phyloP scores from a whole-genome alignment of 2,113 vertebrate species.

The Phoxinus phoxinus region DNA sequence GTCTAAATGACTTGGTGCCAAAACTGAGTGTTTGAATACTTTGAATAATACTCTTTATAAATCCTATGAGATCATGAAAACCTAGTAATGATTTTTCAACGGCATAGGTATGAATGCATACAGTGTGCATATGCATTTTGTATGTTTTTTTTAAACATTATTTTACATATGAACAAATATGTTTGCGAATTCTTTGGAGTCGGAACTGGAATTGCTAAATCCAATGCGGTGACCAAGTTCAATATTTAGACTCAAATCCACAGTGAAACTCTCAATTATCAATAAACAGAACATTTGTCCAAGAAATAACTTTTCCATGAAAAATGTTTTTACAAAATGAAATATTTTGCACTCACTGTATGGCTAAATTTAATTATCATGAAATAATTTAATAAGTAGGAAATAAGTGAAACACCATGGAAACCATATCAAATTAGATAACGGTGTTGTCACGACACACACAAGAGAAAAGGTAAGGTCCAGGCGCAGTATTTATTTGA shows the following conservation, averaged over 20 bases:
- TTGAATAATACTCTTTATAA: not conserved
- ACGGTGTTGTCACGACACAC: too few species aligned
- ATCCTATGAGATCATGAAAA: not conserved
- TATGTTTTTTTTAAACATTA: not conserved
- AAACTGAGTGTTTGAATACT: not conserved
- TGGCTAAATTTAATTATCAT: not conserved
- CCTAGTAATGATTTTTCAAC: not conserved
- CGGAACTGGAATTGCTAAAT: not conserved
- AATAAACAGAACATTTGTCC: not conserved
- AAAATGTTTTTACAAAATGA: not conserved
- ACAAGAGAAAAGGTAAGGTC: too few species aligned
- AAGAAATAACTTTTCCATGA: not conserved
- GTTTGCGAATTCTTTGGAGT: not conserved
- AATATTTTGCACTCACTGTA: not conserved
- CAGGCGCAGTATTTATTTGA: too few species aligned
- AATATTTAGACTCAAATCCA: not conserved
- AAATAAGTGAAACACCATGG: not conserved
- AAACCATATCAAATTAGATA: not conserved
- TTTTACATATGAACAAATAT: too few species aligned
- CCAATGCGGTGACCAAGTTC: not conserved
- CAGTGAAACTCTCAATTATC: not conserved
- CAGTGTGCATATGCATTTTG: not conserved
- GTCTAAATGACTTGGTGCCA: conserved; percentile 1
- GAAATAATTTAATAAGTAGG: not conserved
- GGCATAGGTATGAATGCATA: not conserved